Base-by-base conservation (phyloP, 1,140 invertebrate genomes). In the Euura lappo region DNA sequence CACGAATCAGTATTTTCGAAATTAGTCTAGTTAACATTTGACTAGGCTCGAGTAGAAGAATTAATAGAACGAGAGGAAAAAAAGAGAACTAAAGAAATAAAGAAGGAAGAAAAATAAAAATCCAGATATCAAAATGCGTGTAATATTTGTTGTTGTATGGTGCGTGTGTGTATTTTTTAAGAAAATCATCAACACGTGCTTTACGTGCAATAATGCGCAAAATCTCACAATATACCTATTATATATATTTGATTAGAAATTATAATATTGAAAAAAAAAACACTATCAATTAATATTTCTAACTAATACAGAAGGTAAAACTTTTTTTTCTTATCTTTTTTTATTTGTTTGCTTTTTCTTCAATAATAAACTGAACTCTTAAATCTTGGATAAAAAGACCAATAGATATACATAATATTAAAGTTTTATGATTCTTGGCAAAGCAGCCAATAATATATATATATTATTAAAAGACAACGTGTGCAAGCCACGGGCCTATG, bases 291-390 rank as follows among this genome's bases (percentile, higher is more conserved):
- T 60, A 60, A 47, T 5, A 70, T 28, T 28, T 70, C 69, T 4
- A 70, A 45, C 69, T 68, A 13, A 68, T 75, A 71, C 13, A 71
- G 73, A 73, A 72, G 73, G 71, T 81, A 78, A 78, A 79, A 79
- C 73, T 78, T 74, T 77, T 78, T 28, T 28, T 28, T 28, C 28
- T 28, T 28, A 28, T 28, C 28, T 28, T 28, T 28, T 28, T 28
- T 28, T 28, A 1, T 28, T 28, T 28, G 28, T 28, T 28, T 28
- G 28, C 28, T 28, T 28, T 28, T 28, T 28, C 28, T 51, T 79
- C 72, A 44, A 79, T 83, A 82, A 81, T 81, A 84, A 85, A 85
- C 83, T 85, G 83, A 84, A 83, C 80, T 84, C 79, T 82, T 28
- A 85, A 6, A 80, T 82, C 77, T 82, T 84, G 79, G 78, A 81